Evolutionary conservation across 2,797 vertebrate genomes (phyloP).

Genomic region (Cetoscarus ocellatus): DNA sequence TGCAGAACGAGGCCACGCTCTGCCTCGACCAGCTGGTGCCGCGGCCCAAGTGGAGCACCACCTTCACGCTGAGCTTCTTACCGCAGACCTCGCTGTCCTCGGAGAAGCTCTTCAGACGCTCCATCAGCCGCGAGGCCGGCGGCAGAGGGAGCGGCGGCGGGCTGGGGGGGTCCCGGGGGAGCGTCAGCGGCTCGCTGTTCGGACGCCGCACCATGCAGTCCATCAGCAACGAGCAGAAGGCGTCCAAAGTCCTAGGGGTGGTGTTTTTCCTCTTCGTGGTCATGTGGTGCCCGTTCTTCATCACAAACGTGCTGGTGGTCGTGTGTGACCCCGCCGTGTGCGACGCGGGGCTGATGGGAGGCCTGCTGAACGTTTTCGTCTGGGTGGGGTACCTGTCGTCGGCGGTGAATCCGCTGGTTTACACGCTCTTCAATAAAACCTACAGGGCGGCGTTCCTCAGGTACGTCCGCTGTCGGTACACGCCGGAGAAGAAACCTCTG

Average conservation of each 20-base stretch:
- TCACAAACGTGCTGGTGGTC: conserved; percentile 95
- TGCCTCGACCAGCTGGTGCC: conserved; percentile 90
- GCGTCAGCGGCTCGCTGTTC: conserved; percentile 59
- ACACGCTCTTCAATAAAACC: conserved; percentile 95
- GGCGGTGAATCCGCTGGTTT: conserved; percentile 95
- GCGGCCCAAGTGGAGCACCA: conserved; percentile 88
- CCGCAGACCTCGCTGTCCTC: conserved; percentile 92
- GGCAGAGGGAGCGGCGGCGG: conserved; percentile 36
- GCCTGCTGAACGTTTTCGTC: conserved; percentile 94
- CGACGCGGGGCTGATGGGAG: conserved; percentile 83
- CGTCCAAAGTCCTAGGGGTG: conserved; percentile 96
- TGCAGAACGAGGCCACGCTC: conserved; percentile 93
- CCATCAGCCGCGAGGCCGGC: conserved; percentile 84
- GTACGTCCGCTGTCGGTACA: conserved; percentile 93
- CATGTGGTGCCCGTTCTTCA: conserved; percentile 99
- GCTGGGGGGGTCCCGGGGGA: conserved; percentile 15
- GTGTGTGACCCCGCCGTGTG: conserved; percentile 88
- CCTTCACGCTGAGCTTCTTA: conserved; percentile 89
- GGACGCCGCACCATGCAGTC: conserved; percentile 94
- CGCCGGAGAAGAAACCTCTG: conserved; percentile 90
- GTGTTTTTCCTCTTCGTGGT: conserved; percentile 97
- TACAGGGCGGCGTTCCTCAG: conserved; percentile 93
- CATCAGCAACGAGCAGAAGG: conserved; percentile 97
- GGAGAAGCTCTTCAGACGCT: conserved; percentile 91
- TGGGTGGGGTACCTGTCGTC: conserved; percentile 98